Evolutionary conservation across 92 coral and sea anemone genomes (phyloP).

Genomic region (Meandrina meandrites): DNA sequence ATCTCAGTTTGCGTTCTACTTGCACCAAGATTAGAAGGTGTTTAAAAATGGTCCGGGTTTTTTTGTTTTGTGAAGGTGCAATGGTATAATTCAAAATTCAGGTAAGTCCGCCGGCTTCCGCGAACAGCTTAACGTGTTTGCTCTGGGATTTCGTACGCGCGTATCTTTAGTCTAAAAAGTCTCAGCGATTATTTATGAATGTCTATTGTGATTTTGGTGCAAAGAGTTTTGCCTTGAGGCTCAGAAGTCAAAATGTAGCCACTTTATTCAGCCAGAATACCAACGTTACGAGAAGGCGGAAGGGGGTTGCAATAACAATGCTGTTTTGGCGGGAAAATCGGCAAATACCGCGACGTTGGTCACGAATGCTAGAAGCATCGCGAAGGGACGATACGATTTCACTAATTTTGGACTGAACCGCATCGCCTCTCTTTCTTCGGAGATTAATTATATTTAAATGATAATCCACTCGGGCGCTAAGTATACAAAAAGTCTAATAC

Average conservation of each 20-base stretch:
- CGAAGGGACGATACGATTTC: neutral
- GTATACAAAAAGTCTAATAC: constrained; percentile 60
- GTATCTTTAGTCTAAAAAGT: neutral
- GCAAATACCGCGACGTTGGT: neutral
- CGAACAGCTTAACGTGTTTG: neutral
- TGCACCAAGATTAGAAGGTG: neutral
- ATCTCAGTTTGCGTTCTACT: neutral
- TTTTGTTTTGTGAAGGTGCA: neutral
- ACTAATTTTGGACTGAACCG: constrained; percentile 27
- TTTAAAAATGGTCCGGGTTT: neutral
- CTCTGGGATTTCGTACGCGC: neutral
- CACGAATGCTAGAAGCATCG: constrained; percentile 7
- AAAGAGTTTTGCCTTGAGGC: neutral
- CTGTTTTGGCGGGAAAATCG: constrained; percentile 31
- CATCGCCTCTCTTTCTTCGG: constrained; percentile 31
- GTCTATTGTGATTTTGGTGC: constrained; percentile 4
- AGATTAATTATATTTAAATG: constrained; percentile 79
- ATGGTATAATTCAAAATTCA: neutral
- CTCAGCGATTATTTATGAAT: neutral
- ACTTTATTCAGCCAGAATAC: constrained; percentile 27
- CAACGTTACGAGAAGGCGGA: constrained; percentile 8
- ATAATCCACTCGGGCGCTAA: constrained; percentile 76
- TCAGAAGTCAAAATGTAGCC: constrained; percentile 32
- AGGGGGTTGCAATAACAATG: constrained; percentile 17
- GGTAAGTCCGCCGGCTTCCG: neutral